Base-by-base conservation (phyloP, 1,140 invertebrate species). In the Lordiphosa collinella region DNA sequence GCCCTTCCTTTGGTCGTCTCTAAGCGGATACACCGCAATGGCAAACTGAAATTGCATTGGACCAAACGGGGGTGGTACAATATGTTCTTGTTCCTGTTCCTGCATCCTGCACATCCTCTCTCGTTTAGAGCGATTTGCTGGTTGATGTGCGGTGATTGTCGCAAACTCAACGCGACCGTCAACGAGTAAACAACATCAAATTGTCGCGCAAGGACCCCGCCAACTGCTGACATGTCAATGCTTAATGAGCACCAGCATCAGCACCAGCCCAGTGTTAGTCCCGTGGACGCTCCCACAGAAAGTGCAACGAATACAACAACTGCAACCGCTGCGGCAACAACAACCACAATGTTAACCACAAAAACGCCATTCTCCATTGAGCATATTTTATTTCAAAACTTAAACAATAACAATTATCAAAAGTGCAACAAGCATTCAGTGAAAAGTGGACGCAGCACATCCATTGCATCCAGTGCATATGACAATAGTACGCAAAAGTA, bases 321-420 rank as follows among this genome's bases (percentile, higher is more conserved):
- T 12, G 25, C 60, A 37, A 16, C 51, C 22, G 25, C 43, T 54
- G n/a, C 41, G 55, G 35, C 22, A 58, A 55, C 61, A 46, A 59
- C 64, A 22, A 78, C 67, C 63, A 76, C 86, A 73, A 76, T 85
- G 65, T 56, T 86, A 31, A 69, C 71, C 50, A 67, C 82, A 55
- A 89, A 89, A 68, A 89, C 88, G 36, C 88, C 88, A 51, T 89
- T 89, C 57, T 88, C 86, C 25, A 89, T 89, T 40, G 88, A 89
- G 44, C 79, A 89, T 64, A 89, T 89, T 66, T 69, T 89, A 52
- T 88, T 88, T 70, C 82, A 78, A 69, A 88, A 89, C 61, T 69
- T 87, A 53, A 88, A 86, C 61, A 86, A 59, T 48, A 70, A 58
- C 38, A 73, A 50, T 14, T 52, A 35, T 56, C 62, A 67, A 58